These are phyloP conservation scores for Typhlomys cinereus DNA, from an alignment of 2,113 vertebrate species.

Conservation along the genomic window DNA sequence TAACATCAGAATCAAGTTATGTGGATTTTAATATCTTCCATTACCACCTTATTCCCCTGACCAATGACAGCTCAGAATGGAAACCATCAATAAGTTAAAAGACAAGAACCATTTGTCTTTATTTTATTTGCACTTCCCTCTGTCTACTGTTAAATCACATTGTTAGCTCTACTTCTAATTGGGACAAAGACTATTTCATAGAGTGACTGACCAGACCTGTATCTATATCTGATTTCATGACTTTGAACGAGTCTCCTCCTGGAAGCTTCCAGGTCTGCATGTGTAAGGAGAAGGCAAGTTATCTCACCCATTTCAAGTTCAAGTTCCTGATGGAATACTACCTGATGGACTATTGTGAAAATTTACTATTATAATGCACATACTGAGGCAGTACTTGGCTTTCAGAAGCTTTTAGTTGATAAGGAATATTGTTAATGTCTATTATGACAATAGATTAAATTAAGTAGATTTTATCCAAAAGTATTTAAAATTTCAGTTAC, in stretches of 20 bases:
- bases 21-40: constrained; percentile 14
- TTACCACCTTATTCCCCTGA: not conserved
- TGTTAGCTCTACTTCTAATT: not conserved
- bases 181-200: not conserved
- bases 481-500: not conserved
- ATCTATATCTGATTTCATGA: not conserved
- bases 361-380: not conserved
- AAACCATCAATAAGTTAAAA: not conserved
- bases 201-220: not conserved
- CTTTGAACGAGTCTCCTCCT: not conserved
- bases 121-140: not conserved
- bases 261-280: not conserved
- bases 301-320: not conserved
- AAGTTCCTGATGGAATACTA: not conserved
- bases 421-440: not conserved
- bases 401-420: not conserved
- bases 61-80: not conserved
- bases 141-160: not conserved
- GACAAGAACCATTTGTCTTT: not conserved
- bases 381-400: not conserved
- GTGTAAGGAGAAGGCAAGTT: not conserved
- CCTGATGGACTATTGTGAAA: not conserved
- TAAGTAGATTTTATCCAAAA: constrained; percentile 9
- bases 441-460: not conserved
- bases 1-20: constrained; percentile 15